phyloP scores from a whole-genome alignment of 2,797 vertebrate genomes.

The Sebastes cheni region DNA sequence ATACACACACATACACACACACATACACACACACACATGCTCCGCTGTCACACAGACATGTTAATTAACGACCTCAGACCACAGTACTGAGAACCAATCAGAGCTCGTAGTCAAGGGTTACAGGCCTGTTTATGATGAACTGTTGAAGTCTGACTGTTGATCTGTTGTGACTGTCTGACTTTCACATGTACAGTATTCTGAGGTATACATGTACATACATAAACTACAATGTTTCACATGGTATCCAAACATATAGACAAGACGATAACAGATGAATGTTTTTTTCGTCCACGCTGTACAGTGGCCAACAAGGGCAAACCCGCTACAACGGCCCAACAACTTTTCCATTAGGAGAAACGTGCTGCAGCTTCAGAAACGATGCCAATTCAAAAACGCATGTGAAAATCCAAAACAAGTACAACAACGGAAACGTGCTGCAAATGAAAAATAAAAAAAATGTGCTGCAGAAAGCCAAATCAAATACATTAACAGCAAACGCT shows the following conservation, averaged over 20 bases:
- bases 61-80: constrained; percentile 69
- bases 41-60: constrained; percentile 70
- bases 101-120: background rate
- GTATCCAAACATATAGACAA: background rate
- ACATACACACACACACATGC: constrained; percentile 1
- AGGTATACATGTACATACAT: background rate
- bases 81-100: constrained; percentile 29
- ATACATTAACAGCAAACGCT: background rate
- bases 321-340: too few relatives aligned
- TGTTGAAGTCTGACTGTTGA: constrained; percentile 11
- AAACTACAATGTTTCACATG: background rate
- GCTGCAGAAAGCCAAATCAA: background rate
- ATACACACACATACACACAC: constrained; percentile 21
- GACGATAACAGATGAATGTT: background rate
- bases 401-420: background rate
- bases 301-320: background rate
- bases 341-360: too few relatives aligned
- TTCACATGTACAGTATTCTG: background rate
- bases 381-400: background rate
- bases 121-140: constrained; percentile 6
- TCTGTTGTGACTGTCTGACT: background rate
- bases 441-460: background rate
- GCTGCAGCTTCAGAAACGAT: background rate
- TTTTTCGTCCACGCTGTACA: background rate
- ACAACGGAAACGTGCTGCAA: background rate